Evolutionary conservation across 2,113 vertebrate genomes (phyloP).

Genomic region (Microtus montanus): DNA sequence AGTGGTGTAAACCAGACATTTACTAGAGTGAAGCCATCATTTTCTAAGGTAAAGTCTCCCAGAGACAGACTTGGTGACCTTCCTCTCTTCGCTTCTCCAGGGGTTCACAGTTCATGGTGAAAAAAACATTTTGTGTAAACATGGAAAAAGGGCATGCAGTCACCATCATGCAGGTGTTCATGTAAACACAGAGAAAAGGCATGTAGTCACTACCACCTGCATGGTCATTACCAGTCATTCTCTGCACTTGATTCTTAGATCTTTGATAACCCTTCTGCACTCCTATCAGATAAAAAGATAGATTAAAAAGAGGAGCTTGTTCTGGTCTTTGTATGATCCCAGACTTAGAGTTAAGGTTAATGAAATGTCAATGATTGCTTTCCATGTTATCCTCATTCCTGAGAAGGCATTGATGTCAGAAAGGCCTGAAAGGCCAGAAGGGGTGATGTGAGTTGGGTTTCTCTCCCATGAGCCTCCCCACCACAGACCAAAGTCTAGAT

Average conservation of each 20-base stretch:
- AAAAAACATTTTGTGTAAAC: background rate
- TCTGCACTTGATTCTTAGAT: background rate
- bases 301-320: background rate
- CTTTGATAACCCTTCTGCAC: background rate
- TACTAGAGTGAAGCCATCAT: background rate
- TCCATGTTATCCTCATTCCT: background rate
- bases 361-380: background rate
- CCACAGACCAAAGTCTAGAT: background rate
- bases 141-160: background rate
- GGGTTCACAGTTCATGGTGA: background rate
- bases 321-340: background rate
- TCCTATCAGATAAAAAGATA: background rate
- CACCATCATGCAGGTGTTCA: too few relatives aligned
- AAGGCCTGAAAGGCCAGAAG: background rate
- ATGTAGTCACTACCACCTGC: too few relatives aligned
- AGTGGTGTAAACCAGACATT: background rate
- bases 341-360: background rate
- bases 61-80: background rate
- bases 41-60: background rate
- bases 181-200: background rate
- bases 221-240: background rate
- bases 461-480: background rate
- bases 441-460: fast-evolving
- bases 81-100: background rate
- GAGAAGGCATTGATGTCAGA: background rate